Percentiles rank a stretch among this genome's conserved stretches.
phyloP scores from a whole-genome alignment of 2,888 invertebrate genomes.

The Cerceris ruficornis region DNA sequence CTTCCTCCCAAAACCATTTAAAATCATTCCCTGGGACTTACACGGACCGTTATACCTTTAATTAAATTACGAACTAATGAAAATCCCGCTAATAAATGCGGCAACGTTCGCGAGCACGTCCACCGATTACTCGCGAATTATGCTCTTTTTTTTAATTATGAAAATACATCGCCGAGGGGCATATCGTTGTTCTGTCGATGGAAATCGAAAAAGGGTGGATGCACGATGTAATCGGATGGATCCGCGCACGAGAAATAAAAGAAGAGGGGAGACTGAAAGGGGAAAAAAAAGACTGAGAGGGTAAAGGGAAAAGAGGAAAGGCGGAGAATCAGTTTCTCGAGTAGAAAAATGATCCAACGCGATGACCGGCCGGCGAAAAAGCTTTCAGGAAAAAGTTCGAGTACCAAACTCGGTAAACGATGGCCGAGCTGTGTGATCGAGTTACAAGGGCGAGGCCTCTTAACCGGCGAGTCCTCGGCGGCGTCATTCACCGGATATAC shows the following conservation, averaged over 20 bases:
- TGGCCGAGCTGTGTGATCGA: slow-evolving; percentile 51
- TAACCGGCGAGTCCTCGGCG: slow-evolving; percentile 50
- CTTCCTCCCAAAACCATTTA: too few relatives aligned
- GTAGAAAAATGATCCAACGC: slow-evolving; percentile 26
- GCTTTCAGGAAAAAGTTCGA: slow-evolving; percentile 24
- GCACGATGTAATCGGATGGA: background rate
- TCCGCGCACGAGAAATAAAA: too few relatives aligned
- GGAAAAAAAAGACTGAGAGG: background rate
- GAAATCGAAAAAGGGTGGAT: background rate
- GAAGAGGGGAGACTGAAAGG: slow-evolving; percentile 11
- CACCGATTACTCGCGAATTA: too few relatives aligned
- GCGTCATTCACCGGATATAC: slow-evolving; percentile 59
- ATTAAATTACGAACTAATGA: too few relatives aligned
- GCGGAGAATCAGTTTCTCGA: slow-evolving; percentile 22
- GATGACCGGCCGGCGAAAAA: slow-evolving; percentile 31
- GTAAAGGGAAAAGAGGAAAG: background rate
- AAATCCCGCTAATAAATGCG: too few relatives aligned
- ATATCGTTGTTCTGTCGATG: too few relatives aligned
- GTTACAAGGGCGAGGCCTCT: slow-evolving; percentile 61
- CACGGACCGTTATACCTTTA: too few relatives aligned
- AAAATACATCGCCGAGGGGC: too few relatives aligned
- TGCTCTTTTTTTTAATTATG: too few relatives aligned
- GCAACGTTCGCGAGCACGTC: too few relatives aligned
- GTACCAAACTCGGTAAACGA: slow-evolving; percentile 27
- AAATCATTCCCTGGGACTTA: too few relatives aligned